These are phyloP conservation scores for Notarius lentiginosus DNA, from an alignment of 2,113 vertebrate genomes.

Conservation along the genomic window DNA sequence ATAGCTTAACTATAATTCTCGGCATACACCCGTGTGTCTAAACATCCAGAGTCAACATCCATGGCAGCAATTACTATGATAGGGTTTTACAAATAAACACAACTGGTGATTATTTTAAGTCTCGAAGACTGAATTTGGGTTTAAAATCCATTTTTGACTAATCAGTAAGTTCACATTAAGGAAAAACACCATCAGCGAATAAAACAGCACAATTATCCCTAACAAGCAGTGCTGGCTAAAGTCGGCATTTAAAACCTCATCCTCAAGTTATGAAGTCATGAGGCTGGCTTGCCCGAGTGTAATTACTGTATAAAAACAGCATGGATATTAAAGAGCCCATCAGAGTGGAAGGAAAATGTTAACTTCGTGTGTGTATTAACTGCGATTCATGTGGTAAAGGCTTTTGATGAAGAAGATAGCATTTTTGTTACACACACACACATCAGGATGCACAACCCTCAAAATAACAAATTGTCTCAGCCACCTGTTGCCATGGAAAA, in stretches of 20 bases:
- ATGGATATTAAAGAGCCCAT: constrained; percentile 23
- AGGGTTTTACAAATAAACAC: background rate
- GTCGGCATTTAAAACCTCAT: background rate
- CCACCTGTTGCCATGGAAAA: constrained; percentile 53
- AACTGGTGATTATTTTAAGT: background rate
- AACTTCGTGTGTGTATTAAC: constrained; percentile 20
- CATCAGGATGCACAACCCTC: constrained; percentile 41
- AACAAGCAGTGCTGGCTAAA: background rate
- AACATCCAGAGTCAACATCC: background rate
- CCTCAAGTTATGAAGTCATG: background rate
- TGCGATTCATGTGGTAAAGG: constrained; percentile 44
- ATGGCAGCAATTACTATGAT: background rate
- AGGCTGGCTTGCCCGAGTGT: background rate
- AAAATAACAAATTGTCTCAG: constrained; percentile 39
- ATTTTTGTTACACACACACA: constrained; percentile 10
- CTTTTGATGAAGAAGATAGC: constrained; percentile 38
- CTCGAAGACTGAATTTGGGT: background rate
- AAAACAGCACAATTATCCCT: background rate
- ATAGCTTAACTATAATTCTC: background rate
- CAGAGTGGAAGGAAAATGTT: constrained; percentile 29
- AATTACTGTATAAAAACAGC: background rate
- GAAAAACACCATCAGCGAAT: background rate
- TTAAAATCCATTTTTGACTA: background rate
- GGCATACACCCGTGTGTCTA: background rate
- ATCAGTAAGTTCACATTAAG: background rate